phyloP scores from a whole-genome alignment of 1,140 invertebrate species.

The Ips typographus region DNA sequence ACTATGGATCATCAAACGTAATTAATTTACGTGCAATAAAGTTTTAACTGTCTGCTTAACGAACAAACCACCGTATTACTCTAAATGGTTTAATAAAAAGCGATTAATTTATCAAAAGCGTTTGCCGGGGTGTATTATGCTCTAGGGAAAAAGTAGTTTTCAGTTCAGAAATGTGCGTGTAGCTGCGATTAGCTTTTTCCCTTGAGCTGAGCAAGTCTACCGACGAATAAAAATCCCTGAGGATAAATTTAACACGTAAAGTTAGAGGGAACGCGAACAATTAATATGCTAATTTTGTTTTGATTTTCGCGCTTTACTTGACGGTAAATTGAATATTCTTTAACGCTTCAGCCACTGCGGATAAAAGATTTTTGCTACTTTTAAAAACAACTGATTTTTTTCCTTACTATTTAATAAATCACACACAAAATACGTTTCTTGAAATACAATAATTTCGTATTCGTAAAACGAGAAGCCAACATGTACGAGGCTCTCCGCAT shows the following conservation, averaged over 20 bases:
- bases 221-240: constrained; percentile 7
- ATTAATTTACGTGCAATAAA: too few species aligned
- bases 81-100: too few species aligned
- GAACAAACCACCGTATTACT: too few species aligned
- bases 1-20: too few species aligned
- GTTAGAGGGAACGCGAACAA: constrained; percentile 10
- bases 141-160: background rate
- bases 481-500: constrained; percentile 3
- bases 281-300: constrained; percentile 23
- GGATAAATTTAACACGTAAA: constrained; percentile 21
- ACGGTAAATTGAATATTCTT: too few species aligned
- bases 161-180: constrained; percentile 6
- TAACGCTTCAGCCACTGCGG: too few species aligned
- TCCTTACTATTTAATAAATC: background rate
- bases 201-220: background rate
- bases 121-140: too few species aligned
- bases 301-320: constrained; percentile 1
- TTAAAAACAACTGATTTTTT: background rate
- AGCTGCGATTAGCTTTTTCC: constrained; percentile 3
- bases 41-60: too few species aligned
- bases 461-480: constrained; percentile 21
- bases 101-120: too few species aligned
- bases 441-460: background rate
- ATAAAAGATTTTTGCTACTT: too few species aligned
- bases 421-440: background rate